Conservation (phyloP, 2,113 vertebrate genomes). For the Tetrax tetrax region DNA sequence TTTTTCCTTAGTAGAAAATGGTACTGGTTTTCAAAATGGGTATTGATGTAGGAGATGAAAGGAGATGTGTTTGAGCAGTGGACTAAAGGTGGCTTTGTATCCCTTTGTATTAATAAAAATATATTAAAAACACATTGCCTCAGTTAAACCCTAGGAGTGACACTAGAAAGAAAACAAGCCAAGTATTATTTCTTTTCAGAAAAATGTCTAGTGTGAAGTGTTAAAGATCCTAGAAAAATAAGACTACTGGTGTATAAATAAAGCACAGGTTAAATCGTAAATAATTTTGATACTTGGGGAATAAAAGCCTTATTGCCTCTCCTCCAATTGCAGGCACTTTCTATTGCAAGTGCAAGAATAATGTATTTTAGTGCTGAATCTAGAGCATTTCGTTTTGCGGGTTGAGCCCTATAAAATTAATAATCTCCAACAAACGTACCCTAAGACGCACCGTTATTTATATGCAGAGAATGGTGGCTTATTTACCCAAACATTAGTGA, state of each 20-base stretch:
- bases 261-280: not conserved
- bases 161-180: not conserved
- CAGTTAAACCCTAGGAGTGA: not conserved
- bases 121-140: not conserved
- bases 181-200: not conserved
- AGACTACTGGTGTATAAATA: not conserved
- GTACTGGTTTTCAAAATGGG: slow-evolving; percentile 3
- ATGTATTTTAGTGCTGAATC: not conserved
- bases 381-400: not conserved
- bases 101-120: slow-evolving; percentile 15
- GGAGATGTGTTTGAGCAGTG: not conserved
- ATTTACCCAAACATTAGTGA: slow-evolving; percentile 23
- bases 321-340: not conserved
- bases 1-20: not conserved
- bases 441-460: not conserved
- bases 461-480: not conserved
- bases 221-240: not conserved
- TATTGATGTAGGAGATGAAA: not conserved
- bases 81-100: not conserved
- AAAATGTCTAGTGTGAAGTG: not conserved
- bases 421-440: not conserved
- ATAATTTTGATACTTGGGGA: not conserved
- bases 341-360: not conserved
- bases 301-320: not conserved
- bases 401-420: not conserved